phyloP scores from a whole-genome alignment of 2,113 vertebrate species.

The Stictonetta naevosa region DNA sequence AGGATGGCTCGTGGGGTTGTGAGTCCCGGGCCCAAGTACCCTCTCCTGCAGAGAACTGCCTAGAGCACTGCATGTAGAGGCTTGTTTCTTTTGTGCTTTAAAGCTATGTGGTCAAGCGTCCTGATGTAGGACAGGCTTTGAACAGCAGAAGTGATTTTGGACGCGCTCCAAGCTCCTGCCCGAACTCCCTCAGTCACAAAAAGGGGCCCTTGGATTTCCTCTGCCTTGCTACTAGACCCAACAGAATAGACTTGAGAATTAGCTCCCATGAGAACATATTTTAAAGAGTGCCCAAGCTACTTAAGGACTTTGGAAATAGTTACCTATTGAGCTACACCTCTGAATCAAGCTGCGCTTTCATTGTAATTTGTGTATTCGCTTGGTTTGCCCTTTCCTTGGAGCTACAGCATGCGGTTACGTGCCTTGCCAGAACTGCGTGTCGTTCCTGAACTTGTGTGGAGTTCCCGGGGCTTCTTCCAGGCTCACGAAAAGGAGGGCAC shows the following conservation, averaged over 20 bases:
- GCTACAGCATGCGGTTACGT: rapidly evolving
- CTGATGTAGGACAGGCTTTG: neutral
- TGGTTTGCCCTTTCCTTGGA: neutral
- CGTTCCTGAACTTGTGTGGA: rapidly evolving
- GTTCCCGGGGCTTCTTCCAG: neutral
- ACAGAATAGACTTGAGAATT: neutral
- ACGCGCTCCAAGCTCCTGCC: neutral
- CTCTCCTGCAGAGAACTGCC: neutral
- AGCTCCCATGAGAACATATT: neutral
- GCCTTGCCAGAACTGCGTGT: rapidly evolving
- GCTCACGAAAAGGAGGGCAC: neutral
- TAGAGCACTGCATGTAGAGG: rapidly evolving
- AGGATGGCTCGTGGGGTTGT: neutral
- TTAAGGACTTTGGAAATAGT: neutral
- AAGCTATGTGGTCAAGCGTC: neutral
- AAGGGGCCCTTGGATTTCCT: neutral
- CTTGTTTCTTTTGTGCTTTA: neutral
- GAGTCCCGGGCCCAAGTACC: neutral
- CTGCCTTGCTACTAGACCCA: neutral
- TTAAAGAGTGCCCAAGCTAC: neutral
- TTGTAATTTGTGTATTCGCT: neutral
- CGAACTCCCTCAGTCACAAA: neutral
- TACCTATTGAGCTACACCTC: neutral
- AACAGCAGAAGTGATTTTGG: neutral
- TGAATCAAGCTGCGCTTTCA: neutral